Evolutionary conservation across 53 echinoderm and acorn worm species (phyloP).

Genomic region (Hippasteria phrygiana): DNA sequence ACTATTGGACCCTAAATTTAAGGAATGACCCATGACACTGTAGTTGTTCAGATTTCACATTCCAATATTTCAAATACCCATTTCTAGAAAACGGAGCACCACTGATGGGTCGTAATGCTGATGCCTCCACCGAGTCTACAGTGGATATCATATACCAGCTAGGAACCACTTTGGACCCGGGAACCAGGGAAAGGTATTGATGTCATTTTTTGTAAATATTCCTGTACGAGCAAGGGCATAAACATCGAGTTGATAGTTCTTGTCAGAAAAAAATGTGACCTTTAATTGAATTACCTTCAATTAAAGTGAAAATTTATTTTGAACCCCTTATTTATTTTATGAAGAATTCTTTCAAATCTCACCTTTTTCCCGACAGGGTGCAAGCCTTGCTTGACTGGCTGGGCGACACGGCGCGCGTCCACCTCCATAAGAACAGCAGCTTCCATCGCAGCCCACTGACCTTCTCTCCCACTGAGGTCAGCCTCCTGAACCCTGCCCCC

Average conservation of each 20-base stretch:
- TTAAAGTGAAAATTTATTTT: neutral
- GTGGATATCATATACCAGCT: constrained; percentile 97
- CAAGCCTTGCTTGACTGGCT: constrained; percentile 96
- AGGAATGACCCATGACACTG: neutral
- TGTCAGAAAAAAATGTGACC: too few species aligned
- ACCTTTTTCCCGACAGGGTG: constrained; percentile 79
- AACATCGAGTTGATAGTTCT: too few species aligned
- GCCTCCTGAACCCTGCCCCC: constrained; percentile 88
- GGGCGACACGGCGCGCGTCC: constrained; percentile 96
- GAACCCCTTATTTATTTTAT: too few species aligned
- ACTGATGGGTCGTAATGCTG: constrained; percentile 74
- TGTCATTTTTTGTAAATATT: neutral
- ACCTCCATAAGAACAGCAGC: constrained; percentile 90
- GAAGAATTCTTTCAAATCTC: neutral
- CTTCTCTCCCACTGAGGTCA: constrained; percentile 89
- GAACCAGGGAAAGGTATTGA: constrained; percentile 90
- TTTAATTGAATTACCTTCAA: too few species aligned
- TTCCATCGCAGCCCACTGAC: constrained; percentile 84
- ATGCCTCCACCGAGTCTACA: constrained; percentile 88
- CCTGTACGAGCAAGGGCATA: neutral
- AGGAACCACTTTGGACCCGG: constrained; percentile 85
- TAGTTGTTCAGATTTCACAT: neutral
- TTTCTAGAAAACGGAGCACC: constrained; percentile 71
- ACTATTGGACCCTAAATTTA: too few species aligned
- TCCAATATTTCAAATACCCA: neutral